Evolutionary conservation across 30 jellyfish, hydroid and myxozoan genomes (phyloP), one percentile per base, ranked within the genome.

Genomic region (Cassiopea xamachana): DNA sequence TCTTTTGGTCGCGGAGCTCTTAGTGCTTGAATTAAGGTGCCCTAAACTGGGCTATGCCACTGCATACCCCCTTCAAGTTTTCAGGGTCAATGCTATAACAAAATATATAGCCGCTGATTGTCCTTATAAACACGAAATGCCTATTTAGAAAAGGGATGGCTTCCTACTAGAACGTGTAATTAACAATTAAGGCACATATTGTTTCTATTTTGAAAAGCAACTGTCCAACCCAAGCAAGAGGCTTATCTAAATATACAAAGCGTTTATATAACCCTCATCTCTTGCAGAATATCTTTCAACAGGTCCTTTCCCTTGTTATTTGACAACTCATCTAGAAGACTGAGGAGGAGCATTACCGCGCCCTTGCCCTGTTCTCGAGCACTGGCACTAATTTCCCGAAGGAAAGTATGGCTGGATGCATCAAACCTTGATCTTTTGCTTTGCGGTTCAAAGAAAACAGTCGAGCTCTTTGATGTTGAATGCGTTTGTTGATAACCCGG

Each of bases 311-410:
- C 94, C 44, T 68, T 78, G 59, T 87, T 75, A 58, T 87, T 64
- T 6, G 94, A 87, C 16, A 87, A 13, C 44, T 87, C 94, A 69
- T 87, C 89, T 60, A 87, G 81, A 72, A 87, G 79, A 18, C 84
- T 75, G 7, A 87, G 85, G 10, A 87, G 83, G 7, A 87, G 75
- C 94, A 87, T 87, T 7, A 87, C 94, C 17, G 94, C 94, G 1
- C 94, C 94, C 49, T 87, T 87, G 1, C 94, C 94, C 68, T 87
- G 94, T 44, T 87, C 94, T 10, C 94, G 89, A 5, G 94, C 94
- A 48, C 94, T 87, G 39, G 94, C 94, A 46, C 94, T 87, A 39
- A 87, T 87, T 50, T 87, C 86, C 12, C 81, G 89, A 69, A 87
- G 67, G 50, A 87, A 87, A 6, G 94, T 76, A 69, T 87, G 80